Percentiles rank a stretch among this genome's conserved stretches.
phyloP scores from a whole-genome alignment of 2,113 vertebrate species.

The Peromyscus polionotus region DNA sequence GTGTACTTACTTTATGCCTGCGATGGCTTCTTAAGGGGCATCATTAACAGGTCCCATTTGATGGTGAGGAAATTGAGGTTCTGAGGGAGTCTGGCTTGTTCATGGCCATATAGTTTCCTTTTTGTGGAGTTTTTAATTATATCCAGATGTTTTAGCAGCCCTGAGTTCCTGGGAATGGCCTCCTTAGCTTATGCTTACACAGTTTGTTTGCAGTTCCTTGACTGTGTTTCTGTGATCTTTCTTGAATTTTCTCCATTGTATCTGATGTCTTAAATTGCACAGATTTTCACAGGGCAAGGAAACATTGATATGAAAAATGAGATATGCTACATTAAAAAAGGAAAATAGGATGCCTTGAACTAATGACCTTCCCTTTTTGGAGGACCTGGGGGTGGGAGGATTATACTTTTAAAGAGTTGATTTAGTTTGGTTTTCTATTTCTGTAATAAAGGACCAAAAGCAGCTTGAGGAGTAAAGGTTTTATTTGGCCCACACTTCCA shows the following conservation, averaged over 20 bases:
- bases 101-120: background rate
- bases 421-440: background rate
- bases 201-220: background rate
- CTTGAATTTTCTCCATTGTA: slow-evolving; percentile 41
- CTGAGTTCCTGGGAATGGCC: background rate
- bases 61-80: background rate
- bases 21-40: background rate
- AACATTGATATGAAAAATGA: background rate
- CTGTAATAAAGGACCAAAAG: background rate
- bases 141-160: slow-evolving; percentile 8
- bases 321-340: background rate
- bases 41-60: background rate
- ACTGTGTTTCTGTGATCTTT: slow-evolving; percentile 9
- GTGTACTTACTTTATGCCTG: background rate
- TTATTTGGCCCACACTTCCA: background rate
- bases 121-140: background rate
- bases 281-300: background rate
- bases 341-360: background rate
- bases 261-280: background rate
- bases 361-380: background rate
- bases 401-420: background rate
- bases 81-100: background rate
- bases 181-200: background rate
- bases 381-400: background rate
- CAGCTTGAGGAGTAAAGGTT: background rate